Evolutionary conservation across 2,797 vertebrate genomes (phyloP).

Genomic region (Rhinatrema bivittatum): DNA sequence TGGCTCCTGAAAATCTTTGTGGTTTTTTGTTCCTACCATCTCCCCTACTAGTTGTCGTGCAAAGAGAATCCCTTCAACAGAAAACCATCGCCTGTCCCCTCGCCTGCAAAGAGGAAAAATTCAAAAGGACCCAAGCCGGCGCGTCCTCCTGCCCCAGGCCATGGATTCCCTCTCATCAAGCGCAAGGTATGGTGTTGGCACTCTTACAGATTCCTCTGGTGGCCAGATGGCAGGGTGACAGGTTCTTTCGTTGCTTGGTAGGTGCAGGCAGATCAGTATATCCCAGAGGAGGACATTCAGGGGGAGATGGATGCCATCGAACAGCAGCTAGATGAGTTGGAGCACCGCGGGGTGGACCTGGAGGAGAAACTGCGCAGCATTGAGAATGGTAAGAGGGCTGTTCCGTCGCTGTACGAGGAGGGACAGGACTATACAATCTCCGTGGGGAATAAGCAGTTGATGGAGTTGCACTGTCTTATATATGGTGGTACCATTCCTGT

Average conservation of each 20-base stretch:
- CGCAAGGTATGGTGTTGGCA: conserved; percentile 66
- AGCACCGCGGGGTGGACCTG: conserved; percentile 69
- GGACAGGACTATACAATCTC: background rate
- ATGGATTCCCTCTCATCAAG: conserved; percentile 85
- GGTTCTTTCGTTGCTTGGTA: conserved; percentile 25
- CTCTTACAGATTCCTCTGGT: background rate
- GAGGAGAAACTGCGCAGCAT: conserved; percentile 70
- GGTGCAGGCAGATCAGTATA: conserved; percentile 75
- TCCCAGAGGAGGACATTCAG: conserved; percentile 68
- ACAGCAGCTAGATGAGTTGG: conserved; percentile 69
- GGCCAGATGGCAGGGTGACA: background rate
- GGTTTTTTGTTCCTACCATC: background rate
- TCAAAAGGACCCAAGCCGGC: conserved; percentile 75
- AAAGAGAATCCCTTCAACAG: conserved; percentile 90
- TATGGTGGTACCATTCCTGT: too few species aligned
- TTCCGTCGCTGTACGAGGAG: background rate
- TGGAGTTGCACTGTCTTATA: too few species aligned
- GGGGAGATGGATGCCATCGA: conserved; percentile 69
- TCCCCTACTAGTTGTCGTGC: conserved; percentile 57
- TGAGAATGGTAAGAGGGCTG: conserved; percentile 52
- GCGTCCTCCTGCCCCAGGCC: conserved; percentile 75
- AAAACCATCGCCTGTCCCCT: conserved; percentile 68
- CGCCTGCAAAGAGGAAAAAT: conserved; percentile 52
- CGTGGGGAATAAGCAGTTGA: background rate
- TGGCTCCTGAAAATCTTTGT: too few species aligned